Base-by-base conservation (phyloP, 2,113 vertebrate species). In the Nematolebias whitei region DNA sequence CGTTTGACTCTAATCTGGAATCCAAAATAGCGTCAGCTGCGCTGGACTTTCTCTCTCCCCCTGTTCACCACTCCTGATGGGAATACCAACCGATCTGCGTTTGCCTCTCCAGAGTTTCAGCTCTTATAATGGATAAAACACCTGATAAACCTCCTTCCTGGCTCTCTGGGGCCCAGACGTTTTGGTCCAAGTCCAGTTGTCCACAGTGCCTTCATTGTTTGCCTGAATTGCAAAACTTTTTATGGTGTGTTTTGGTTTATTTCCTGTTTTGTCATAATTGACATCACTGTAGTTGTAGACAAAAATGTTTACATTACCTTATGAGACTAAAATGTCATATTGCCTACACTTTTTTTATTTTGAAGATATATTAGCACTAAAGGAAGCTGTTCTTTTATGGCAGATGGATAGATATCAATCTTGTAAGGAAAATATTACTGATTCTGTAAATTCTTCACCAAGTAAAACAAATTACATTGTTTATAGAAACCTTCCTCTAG, bases 101-200 rank as follows among this genome's bases (percentile, higher is more conserved):
- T 84, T 77, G 52, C 78, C 77, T 78, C 61, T 67, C 66, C 65
- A 45, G 44, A 54, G 71, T 58, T 26, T 16, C 23, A 39, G 57
- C 47, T 20, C 40, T 40, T 10, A 2, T 85, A 77, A 89, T 89
- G 84, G 71, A 72, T 75, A 83, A 89, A 90, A 82, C 88, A 90
- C 82, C 76, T 76, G 76, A 81, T 68, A 13, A 12, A 2, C n/a
- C 39, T 23, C 12, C 7, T 16, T 32, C 24, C 22, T 20, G 0
- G 2, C 20, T 63, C 71, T 58, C 68, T 8, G 24, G 56, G 68
- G 74, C 48, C 32, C 51, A 61, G 74, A 80, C 23, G 52, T n/a
- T 68, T 68, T 68, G 68, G 68, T 85, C 69, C 58, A 22, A 49
- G 64, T 70, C 61, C 29, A 43, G n/a, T 63, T 50, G 44, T 55